Base-by-base conservation (phyloP, 2,113 vertebrate genomes). In the Campylorhamphus procurvoides region DNA sequence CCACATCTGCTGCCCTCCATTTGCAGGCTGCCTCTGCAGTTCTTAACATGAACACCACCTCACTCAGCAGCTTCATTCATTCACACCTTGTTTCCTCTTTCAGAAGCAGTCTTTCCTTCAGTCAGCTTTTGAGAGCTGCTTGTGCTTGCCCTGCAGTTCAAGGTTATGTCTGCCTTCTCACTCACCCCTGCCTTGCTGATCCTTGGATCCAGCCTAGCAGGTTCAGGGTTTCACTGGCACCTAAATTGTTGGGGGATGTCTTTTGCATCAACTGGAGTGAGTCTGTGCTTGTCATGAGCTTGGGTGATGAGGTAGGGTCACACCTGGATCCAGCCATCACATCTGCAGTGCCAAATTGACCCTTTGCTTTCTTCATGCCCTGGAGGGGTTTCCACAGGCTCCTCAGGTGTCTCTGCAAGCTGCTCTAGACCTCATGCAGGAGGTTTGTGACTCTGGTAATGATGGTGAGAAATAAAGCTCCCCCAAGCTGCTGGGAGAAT, bases 261-360 rank as follows among this genome's bases (percentile, higher is more conserved):
- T 73, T 81, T 50, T 66, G 49, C 69, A 22, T 56, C 2, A 4
- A 15, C 50, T 62, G 56, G 27, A 77, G 50, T 1, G 3, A 35
- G 23, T n/a, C 46, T 24, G 14, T 52, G 50, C 19, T 73, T n/a
- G 28, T 63, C 53, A 17, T 14, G 77, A 80, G 53, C 64, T 50
- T 55, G 44, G 42, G 12, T 35, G 56, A 17, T 4, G 1, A 67
- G 52, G 12, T 67, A 42, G 55, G 40, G 33, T 78, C 82, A 24
- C 1, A 1, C 12, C 17, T 69, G 40, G 20, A 81, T 39, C 23
- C 74, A 81, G 29, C 27, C 46, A 35, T 80, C 3, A 2, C 28
- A 42, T 67, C 39, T 40, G 16, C 1, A 0, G 10, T 37, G n/a
- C 55, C 8, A 3, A 31, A 40, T 44, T 37, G 3, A 5, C 46